Conservation (phyloP, 2,113 vertebrate species). For the Erinaceus europaeus region DNA sequence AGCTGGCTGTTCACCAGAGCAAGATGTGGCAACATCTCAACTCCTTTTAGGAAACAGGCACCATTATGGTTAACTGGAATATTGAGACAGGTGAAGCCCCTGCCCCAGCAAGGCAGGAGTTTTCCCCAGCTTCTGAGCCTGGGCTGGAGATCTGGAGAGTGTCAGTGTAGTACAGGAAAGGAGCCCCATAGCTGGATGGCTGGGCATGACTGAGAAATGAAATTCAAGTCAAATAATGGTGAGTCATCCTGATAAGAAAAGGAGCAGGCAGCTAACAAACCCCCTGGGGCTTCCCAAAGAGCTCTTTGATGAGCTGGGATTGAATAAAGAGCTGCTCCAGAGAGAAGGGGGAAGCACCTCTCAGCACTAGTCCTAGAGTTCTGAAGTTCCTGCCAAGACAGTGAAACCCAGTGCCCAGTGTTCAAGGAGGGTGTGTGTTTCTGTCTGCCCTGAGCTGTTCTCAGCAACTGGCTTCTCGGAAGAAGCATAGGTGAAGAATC, state of each 20-base stretch:
- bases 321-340: slow-evolving; percentile 42
- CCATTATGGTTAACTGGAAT: slow-evolving; percentile 17
- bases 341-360: not conserved
- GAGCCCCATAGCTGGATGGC: not conserved
- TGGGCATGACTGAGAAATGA: slow-evolving; percentile 43
- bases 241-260: slow-evolving; percentile 38
- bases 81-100: not conserved
- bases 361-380: not conserved
- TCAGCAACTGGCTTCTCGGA: not conserved
- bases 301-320: slow-evolving; percentile 51
- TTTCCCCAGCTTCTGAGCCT: slow-evolving; percentile 10
- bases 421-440: not conserved
- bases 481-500: too few relatives aligned
- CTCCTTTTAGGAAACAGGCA: not conserved
- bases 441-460: not conserved
- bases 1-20: not conserved
- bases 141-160: slow-evolving; percentile 12
- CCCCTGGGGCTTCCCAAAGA: slow-evolving; percentile 34
- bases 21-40: not conserved
- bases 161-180: not conserved
- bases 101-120: not conserved
- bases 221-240: slow-evolving; percentile 61
- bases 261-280: slow-evolving; percentile 60
- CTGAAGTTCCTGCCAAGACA: not conserved
- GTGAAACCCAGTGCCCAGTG: not conserved